Percentiles rank a stretch among this genome's conserved stretches.
These are phyloP conservation scores for Paramuricea clavata DNA, from an alignment of 92 coral and sea anemone species.

Conservation along the genomic window DNA sequence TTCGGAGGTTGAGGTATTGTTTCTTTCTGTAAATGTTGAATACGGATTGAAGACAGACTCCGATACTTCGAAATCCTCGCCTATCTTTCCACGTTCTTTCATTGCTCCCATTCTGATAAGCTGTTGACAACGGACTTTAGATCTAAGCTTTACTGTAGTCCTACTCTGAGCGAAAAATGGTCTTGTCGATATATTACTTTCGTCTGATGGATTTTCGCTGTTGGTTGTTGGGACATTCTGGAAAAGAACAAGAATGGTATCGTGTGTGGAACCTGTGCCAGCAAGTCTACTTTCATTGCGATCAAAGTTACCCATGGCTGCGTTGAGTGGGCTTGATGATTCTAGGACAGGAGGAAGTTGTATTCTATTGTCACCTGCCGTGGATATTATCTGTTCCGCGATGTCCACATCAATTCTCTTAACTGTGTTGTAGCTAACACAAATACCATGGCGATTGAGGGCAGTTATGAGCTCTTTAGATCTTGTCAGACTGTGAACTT, in stretches of 20 bases:
- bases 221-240: slow-evolving; percentile 30
- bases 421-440: background rate
- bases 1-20: background rate
- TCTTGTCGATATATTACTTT: slow-evolving; percentile 16
- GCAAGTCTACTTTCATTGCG: background rate
- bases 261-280: background rate
- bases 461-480: slow-evolving; percentile 6
- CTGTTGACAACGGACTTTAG: slow-evolving; percentile 33
- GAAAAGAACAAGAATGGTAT: slow-evolving; percentile 35
- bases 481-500: slow-evolving; percentile 8
- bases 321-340: background rate
- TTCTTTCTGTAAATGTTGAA: background rate
- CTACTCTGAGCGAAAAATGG: slow-evolving; percentile 1
- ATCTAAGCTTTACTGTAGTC: slow-evolving; percentile 34
- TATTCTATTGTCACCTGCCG: background rate
- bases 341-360: background rate
- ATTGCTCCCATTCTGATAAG: slow-evolving; percentile 31
- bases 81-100: slow-evolving; percentile 10
- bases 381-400: background rate
- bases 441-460: slow-evolving; percentile 23
- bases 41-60: background rate
- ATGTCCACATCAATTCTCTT: slow-evolving; percentile 14
- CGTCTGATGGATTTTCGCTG: slow-evolving; percentile 17
- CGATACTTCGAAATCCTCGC: background rate
- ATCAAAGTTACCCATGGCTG: slow-evolving; percentile 30